Base-by-base conservation (phyloP, 2,113 vertebrate species). In the Corythornis vintsioides region DNA sequence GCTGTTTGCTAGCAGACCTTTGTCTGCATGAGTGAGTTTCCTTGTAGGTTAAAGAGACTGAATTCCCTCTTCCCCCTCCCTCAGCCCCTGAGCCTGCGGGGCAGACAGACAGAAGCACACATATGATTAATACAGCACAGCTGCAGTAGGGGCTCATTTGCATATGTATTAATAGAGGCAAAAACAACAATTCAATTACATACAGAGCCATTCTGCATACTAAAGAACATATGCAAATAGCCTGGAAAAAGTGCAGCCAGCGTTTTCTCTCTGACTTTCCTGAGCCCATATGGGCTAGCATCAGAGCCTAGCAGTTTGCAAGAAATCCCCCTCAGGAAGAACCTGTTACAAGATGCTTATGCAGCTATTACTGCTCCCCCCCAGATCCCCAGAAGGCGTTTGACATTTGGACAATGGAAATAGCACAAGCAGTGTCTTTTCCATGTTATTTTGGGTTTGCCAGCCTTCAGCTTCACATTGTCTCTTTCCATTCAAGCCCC, bases 111-210 rank as follows among this genome's bases (percentile, higher is more conserved):
- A 97, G 96, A 96, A 97, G 94, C 96, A 95, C 95, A 95, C 96
- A 95, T 97, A 93, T 97, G 95, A 97, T 97, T 97, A 97, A 97
- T 97, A 97, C 92, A 92, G 96, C 97, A 97, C 98, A 98, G 98
- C 98, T 98, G 98, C 97, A 96, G 89, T 84, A 96, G 95, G 75
- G 92, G 88, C 92, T 94, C 73, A 96, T 98, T 97, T 98, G 94
- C 97, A 97, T 97, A 96, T 96, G 96, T 97, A 97, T 98, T 98
- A 98, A 98, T 97, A 98, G 97, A 98, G 96, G 96, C 92, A 95
- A 97, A 97, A 97, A 95, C 96, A 97, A 97, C 97, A 97, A 98
- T 98, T 98, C 97, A 97, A 97, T 98, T 97, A 97, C 93, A 96
- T 95, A 94, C 96, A 94, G 95, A 98, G 96, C 77, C 95, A 95